phyloP scores from a whole-genome alignment of 2,113 vertebrate species.

The Clinocottus analis region DNA sequence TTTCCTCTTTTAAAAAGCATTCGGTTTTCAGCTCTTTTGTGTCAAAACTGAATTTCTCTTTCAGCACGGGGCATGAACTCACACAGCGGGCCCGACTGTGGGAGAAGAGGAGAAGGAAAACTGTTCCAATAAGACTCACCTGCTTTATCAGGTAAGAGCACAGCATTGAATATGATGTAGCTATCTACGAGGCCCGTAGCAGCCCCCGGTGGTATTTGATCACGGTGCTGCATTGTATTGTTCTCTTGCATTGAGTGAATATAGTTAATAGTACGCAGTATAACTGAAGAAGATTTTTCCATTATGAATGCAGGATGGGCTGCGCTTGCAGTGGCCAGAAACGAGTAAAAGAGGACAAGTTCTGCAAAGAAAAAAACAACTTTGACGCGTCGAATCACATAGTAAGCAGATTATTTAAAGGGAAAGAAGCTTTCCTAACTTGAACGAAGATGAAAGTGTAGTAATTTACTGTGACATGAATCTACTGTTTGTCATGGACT shows the following conservation, averaged over 20 bases:
- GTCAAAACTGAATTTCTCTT: not conserved
- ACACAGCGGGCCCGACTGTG: conserved; percentile 21
- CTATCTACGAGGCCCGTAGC: not conserved
- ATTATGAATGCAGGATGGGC: conserved; percentile 78
- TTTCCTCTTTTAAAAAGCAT: conserved; percentile 36
- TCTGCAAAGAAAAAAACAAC: conserved; percentile 42
- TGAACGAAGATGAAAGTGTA: not conserved
- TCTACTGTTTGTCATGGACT: not conserved
- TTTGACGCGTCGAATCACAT: conserved; percentile 35
- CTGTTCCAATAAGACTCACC: conserved; percentile 40
- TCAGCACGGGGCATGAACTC: conserved; percentile 65
- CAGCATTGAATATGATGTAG: not conserved
- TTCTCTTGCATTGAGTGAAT: not conserved
- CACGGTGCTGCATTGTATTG: not conserved
- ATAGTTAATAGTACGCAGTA: not conserved
- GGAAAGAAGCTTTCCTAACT: not conserved
- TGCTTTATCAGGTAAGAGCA: conserved; percentile 65
- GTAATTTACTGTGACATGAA: not conserved
- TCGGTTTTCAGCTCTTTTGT: not conserved
- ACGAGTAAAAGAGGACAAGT: conserved; percentile 13
- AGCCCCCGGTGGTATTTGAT: conserved; percentile 2
- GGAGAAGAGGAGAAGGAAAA: conserved; percentile 62
- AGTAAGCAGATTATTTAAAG: conserved; percentile 52
- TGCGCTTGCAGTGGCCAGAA: conserved; percentile 77
- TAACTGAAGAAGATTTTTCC: not conserved